Base-by-base conservation (phyloP, 2,888 invertebrate species). In the Drosophila conformis region DNA sequence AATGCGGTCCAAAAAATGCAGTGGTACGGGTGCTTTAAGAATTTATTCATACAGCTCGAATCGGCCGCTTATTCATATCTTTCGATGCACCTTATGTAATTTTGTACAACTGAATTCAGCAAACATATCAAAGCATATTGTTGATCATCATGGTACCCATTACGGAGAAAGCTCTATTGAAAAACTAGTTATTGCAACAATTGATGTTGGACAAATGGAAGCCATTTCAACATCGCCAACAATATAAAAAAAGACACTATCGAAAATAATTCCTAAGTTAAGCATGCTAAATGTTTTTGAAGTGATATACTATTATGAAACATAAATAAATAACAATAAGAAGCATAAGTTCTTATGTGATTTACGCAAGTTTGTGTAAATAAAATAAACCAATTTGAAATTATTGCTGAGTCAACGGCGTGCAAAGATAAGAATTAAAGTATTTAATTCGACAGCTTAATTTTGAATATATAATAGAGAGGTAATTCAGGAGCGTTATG, bases 61-160 rank as follows among this genome's bases (percentile, higher is more conserved):
- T 4, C 38, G n/a, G 2, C 40, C 5, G 13, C 27, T 65, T 21
- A 69, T 69, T 27, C 11, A 58, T 38, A 52, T 69, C 13, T 69
- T 31, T 40, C 65, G 57, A 33, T 69, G 69, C n/a, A n/a, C 10
- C 13, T 48, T 69, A 46, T 69, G 69, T 27, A 69, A 69, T 58
- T 69, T 65, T 48, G 58, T 69, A 6, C 69, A 69, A 65, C 38
- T 69, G 2, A 69, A 69, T 29, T 65, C 66, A 29, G 69, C 69
- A n/a, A 69, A 69, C 33, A 31, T 58, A 5, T 15, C 56, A n/a
- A 69, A 69, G 53, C 69, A 69, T n/a, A 33, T 69, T 35, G 0
- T n/a, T 38, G 69, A 69, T 48, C 69, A 69, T 53, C 69, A 69
- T 38, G 36, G 58, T 33, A 35, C 31, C 4, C 46, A 27, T 33